Percentiles rank a stretch among this genome's conserved stretches.
Evolutionary conservation across 2,797 vertebrate species (phyloP).

Genomic region (Borostomias antarcticus): DNA sequence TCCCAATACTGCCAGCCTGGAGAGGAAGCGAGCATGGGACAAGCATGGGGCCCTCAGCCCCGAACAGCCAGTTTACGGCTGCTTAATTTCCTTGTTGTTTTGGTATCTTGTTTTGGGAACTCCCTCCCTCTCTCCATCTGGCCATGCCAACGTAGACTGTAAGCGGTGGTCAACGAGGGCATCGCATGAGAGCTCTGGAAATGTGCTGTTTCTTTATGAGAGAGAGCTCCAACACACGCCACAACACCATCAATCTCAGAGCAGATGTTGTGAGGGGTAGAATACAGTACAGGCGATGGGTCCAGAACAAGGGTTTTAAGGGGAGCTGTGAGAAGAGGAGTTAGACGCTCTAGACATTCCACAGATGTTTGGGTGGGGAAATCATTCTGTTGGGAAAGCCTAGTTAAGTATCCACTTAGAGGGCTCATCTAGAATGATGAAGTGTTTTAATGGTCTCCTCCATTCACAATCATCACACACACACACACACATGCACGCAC

Average conservation of each 20-base stretch:
- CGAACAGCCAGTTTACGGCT: conserved; percentile 41
- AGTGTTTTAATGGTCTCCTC: conserved; percentile 6
- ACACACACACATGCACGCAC: neutral
- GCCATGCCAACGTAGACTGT: conserved; percentile 26
- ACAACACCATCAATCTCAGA: neutral
- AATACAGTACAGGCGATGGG: neutral
- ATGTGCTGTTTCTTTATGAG: conserved; percentile 6
- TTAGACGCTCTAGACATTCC: neutral
- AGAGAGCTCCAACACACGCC: neutral
- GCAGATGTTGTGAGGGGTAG: neutral
- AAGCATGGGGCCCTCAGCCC: conserved; percentile 47
- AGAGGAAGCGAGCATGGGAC: conserved; percentile 16
- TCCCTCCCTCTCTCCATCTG: neutral
- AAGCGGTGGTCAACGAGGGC: conserved; percentile 22
- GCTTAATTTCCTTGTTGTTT: conserved; percentile 51
- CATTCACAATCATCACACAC: neutral
- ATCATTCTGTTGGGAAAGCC: neutral
- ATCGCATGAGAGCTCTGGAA: conserved; percentile 12
- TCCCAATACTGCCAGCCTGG: conserved; percentile 26
- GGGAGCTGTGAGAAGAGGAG: neutral
- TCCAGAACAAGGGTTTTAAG: neutral
- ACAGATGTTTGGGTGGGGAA: neutral
- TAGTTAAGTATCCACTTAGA: neutral
- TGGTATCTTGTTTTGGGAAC: conserved; percentile 34
- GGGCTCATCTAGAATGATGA: no score